Evolutionary conservation across 2,888 invertebrate genomes (phyloP), one percentile per base, ranked within the genome.

Genomic region (Oscheius myriophilus): DNA sequence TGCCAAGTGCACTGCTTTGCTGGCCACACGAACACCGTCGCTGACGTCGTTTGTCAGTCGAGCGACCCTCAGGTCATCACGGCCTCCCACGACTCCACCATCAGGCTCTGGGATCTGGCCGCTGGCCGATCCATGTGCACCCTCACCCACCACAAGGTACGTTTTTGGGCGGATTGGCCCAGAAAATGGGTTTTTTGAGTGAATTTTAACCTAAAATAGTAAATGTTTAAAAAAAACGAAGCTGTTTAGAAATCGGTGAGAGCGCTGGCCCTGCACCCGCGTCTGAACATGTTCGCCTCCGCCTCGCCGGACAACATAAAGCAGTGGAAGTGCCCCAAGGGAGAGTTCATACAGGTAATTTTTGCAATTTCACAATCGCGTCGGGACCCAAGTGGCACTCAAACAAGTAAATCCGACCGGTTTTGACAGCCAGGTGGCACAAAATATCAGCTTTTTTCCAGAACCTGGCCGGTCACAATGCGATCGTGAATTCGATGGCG

Each of bases 251-350:
- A 96, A 89, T 87, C 82, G 18, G 90, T 91, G 25, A 87, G 91
- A 62, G 89, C 90, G 1, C 78, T 91, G 25, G 88, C 88, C 2
- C 84, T 90, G 26, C 91, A 91, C 86, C 91, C 91, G 1, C 87
- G 87, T 2, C 71, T 86, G 42, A 91, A 96, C 87, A 95, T 95
- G 90, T 97, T 99, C 88, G 97, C 94, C 0, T 96, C 96, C 0
- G 98, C 94, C 0, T 96, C 96, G 0, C 96, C 98, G 0, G 97
- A 98, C 87, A 97, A 98, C 87, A 94, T 99, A 75, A 98, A 98
- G 87, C 96, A 97, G 87, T 98, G 98, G 98, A 94, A 93, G 87
- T 96, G 96, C 86, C 97, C 96, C 0, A 95, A 97, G 82, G 95
- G 97, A 1, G 93, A 93, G 86, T 98, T 98, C 86, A 92, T 97